Evolutionary conservation across 2,888 invertebrate species (phyloP).

Genomic region (Chymomyza fuscimana): DNA sequence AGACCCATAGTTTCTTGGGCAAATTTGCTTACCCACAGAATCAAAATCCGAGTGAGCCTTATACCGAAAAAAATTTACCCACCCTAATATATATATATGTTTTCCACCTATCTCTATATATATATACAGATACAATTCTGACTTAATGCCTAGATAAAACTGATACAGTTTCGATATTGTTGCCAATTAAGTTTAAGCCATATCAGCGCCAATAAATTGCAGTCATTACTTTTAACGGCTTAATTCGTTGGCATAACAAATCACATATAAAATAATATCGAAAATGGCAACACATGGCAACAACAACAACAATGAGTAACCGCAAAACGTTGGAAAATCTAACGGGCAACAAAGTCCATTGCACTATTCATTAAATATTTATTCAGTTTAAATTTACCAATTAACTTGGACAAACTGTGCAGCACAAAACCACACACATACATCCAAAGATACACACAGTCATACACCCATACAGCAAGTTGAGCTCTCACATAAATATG

Average conservation of each 20-base stretch:
- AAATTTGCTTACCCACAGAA: too few relatives aligned
- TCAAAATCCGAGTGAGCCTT: too few relatives aligned
- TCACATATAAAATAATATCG: constrained; percentile 28
- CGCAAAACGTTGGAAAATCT: constrained; percentile 21
- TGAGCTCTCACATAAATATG: constrained; percentile 41
- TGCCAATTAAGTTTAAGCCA: constrained; percentile 54
- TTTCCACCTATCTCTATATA: background rate
- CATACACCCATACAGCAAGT: constrained; percentile 1
- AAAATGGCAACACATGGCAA: background rate
- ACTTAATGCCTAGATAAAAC: background rate
- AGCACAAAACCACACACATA: background rate
- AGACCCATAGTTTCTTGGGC: too few relatives aligned
- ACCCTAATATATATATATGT: too few relatives aligned
- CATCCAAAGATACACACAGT: background rate
- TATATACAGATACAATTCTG: background rate
- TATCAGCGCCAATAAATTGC: constrained; percentile 43
- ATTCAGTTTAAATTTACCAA: constrained; percentile 70
- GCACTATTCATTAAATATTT: constrained; percentile 65
- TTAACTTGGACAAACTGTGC: constrained; percentile 46
- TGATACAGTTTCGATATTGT: constrained; percentile 4
- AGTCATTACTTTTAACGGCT: constrained; percentile 61
- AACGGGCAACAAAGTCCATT: constrained; percentile 51
- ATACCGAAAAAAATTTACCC: too few relatives aligned
- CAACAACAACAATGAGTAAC: constrained; percentile 6
- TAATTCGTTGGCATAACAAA: constrained; percentile 34